phyloP scores from a whole-genome alignment of 2,113 vertebrate species.

The Eptesicus fuscus region DNA sequence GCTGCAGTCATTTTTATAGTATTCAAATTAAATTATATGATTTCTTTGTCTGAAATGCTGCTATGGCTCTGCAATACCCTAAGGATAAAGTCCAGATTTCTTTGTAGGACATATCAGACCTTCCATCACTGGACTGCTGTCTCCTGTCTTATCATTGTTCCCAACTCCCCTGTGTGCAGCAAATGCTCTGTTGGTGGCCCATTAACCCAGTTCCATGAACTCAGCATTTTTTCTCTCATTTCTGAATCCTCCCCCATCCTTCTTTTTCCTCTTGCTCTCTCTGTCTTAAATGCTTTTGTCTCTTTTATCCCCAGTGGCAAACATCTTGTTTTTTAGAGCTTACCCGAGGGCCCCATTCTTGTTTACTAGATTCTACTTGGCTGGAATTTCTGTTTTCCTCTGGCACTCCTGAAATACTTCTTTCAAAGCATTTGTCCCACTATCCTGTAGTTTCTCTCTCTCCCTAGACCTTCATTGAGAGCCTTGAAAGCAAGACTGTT shows the following conservation, averaged over 20 bases:
- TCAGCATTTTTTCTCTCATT: neutral
- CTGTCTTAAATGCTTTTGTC: neutral
- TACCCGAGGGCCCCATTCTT: neutral
- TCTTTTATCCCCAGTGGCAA: neutral
- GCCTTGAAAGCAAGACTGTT: neutral
- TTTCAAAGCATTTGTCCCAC: neutral
- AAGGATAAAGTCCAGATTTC: neutral
- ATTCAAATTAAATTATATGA: neutral
- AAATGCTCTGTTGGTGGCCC: fast-evolving
- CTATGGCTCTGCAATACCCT: neutral
- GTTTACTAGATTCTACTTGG: neutral
- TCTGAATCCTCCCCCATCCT: neutral
- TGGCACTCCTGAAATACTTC: neutral
- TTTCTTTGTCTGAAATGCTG: neutral
- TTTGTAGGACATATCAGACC: neutral
- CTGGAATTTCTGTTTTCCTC: neutral
- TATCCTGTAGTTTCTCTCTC: neutral
- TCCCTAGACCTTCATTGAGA: neutral
- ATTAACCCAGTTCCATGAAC: neutral
- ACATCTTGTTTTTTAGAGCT: neutral
- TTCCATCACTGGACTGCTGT: neutral
- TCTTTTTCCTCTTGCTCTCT: neutral
- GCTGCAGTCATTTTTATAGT: neutral
- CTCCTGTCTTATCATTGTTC: neutral
- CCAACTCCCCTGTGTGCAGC: neutral